Evolutionary conservation across 2,888 invertebrate genomes (phyloP), one percentile per base, ranked within the genome.

Genomic region (Vannuccia rotundouncinata): DNA sequence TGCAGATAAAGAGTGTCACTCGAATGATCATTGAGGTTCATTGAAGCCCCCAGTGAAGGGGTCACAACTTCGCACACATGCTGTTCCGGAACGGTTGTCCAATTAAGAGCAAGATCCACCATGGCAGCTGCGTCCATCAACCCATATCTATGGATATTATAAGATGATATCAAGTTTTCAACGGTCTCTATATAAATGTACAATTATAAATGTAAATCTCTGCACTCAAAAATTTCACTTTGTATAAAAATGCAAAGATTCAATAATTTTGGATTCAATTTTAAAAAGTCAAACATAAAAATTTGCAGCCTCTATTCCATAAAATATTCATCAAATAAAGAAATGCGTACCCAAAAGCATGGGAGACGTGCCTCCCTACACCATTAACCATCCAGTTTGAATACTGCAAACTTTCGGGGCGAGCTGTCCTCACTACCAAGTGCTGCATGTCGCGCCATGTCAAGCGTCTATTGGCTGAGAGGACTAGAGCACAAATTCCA

Each of bases 401-500:
- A 84, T 92, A 92, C 79, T 90, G 90, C 2, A 97, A 91, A 84
- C 95, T 93, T 79, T 93, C 93, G 0, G 94, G 94, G 84, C 93
- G 91, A 1, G 98, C 95, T 0, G 97, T 97, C 83, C 95, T 91
- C 0, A 98, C 95, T 82, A 98, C 97, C 85, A 99, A 95, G 89
- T 99, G 97, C 88, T 99, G 96, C 92, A 99, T 93, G 88, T 99
- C 99, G 83, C 99, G 90, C 99, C 98, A 99, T 0, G 96, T 97
- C 79, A 98, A 90, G 84, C 81, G 92, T 91, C 85, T 92, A 91
- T 90, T 90, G 1, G 90, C 90, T 84, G 90, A 89, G 31, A 90
- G 85, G 2, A 90, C 88, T 74, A 90, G 85, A n/a, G 90, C 90
- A 81, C 88, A 89, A 74, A 90, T 89, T 5, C 90, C 90, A 29